phyloP scores from a whole-genome alignment of 1,140 invertebrate species.

The Dreissena polymorpha region DNA sequence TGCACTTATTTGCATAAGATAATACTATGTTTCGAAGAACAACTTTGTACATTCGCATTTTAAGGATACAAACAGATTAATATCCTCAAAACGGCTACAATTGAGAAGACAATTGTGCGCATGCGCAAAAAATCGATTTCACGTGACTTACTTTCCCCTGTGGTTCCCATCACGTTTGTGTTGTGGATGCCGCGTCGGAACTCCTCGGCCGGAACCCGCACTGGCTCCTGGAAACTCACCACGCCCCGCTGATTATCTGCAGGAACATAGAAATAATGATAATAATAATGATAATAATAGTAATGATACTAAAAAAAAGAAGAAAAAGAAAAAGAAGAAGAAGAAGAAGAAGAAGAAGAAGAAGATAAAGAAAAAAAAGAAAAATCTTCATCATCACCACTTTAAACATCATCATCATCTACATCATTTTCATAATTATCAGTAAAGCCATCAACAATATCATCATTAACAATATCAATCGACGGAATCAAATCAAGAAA shows the following conservation, averaged over 20 bases:
- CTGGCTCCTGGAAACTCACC: conserved; percentile 14
- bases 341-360: too few relatives aligned
- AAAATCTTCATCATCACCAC: neutral
- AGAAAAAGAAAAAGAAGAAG: too few relatives aligned
- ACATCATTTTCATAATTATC: neutral
- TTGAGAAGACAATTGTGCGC: too few relatives aligned
- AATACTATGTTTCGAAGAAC: neutral
- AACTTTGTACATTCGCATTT: too few relatives aligned
- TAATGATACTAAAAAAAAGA: too few relatives aligned
- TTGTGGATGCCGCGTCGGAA: conserved; percentile 45
- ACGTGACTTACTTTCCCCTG: conserved; percentile 34
- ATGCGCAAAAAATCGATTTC: too few relatives aligned
- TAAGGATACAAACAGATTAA: neutral
- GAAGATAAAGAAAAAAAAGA: too few relatives aligned
- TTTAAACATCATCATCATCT: neutral
- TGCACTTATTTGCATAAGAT: neutral
- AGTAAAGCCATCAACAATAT: neutral
- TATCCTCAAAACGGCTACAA: too few relatives aligned
- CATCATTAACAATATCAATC: neutral
- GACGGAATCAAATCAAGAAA: neutral
- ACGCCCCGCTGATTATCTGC: conserved; percentile 29
- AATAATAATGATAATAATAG: neutral
- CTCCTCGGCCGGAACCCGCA: neutral
- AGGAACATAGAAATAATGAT: neutral
- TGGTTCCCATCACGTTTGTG: conserved; percentile 46